A percentile compares a stretch with the other conserved stretches of the same genome.
Evolutionary conservation across 2,888 invertebrate species (phyloP).

Genomic region (Spodoptera littoralis): DNA sequence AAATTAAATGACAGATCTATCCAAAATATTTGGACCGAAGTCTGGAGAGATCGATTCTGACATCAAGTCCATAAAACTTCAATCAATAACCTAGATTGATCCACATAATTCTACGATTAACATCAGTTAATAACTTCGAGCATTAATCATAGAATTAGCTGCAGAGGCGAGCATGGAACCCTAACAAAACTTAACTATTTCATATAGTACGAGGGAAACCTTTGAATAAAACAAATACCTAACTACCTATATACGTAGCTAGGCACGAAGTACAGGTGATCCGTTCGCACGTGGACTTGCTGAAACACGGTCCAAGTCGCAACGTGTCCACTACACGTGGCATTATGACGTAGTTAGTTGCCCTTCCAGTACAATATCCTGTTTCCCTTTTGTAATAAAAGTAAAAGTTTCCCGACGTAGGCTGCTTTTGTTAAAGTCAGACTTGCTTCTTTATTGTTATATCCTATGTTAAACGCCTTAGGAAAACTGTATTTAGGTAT

Average conservation of each 20-base stretch:
- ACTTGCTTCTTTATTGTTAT: too few species aligned
- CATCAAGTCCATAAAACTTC: too few species aligned
- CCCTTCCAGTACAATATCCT: constrained; percentile 8
- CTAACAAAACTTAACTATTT: too few species aligned
- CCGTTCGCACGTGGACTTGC: constrained; percentile 33
- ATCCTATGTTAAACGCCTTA: background rate
- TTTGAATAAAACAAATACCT: constrained; percentile 50
- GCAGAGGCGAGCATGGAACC: too few species aligned
- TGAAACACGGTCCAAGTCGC: constrained; percentile 30
- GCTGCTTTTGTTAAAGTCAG: background rate
- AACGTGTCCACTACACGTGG: constrained; percentile 32
- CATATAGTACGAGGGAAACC: constrained; percentile 32
- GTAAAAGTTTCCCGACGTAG: background rate
- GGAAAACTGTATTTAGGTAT: background rate
- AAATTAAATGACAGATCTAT: too few species aligned
- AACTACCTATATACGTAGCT: constrained; percentile 6
- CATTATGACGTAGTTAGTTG: constrained; percentile 1
- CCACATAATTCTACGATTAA: too few species aligned
- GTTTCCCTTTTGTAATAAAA: background rate
- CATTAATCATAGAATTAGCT: too few species aligned
- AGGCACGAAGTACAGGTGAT: background rate
- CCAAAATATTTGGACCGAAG: too few species aligned
- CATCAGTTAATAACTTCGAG: too few species aligned
- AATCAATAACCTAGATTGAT: too few species aligned
- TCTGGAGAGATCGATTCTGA: too few species aligned